Evolutionary conservation across 1,140 invertebrate species (phyloP), one percentile per base, ranked within the genome.

Genomic region (Neuroterus valhalla): DNA sequence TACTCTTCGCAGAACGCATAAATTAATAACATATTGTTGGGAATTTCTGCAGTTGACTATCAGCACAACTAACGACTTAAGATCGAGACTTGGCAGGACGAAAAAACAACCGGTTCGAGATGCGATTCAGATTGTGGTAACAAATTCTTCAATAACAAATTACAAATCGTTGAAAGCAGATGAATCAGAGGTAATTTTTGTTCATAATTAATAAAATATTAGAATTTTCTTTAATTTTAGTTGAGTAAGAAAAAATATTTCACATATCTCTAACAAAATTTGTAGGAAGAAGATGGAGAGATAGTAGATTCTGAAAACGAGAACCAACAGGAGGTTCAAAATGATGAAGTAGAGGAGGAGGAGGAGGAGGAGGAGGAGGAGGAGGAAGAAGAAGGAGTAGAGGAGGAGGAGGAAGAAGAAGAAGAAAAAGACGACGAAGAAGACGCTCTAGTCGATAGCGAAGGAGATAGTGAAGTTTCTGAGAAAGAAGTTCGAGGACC

Each of bases 401-500:
- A 74, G 6, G 75, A 79, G 0, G 76, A 77, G n/a, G 72, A 77
- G 10, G 69, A 80, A 14, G 81, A 84, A 10, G 68, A 72, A 11
- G 72, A 68, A 0, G 68, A 77, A 67, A 23, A 67, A 23, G 76
- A 81, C 4, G 72, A 68, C 8, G 44, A 62, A 15, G 48, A 77
- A 19, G 70, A 75, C 12, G 52, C 74, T 15, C 19, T 66, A 4
- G 74, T 81, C 17, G 75, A 75, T 62, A 73, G 73, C 68, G 81
- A 78, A 42, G 68, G 78, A 10, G 82, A 81, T 67, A 85, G 84
- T 72, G 82, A 87, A 55, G 44, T 84, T 46, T 83, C 85, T 14
- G 86, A 85, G 31, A 90, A 89, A 75, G 89, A 90, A 82, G 69
- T 88, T 26, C 87, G 88, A 77, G 89, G 88, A 19, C 86, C 86